Conservation (phyloP, 2,888 invertebrate species). For the Camptogramma bilineatum region DNA sequence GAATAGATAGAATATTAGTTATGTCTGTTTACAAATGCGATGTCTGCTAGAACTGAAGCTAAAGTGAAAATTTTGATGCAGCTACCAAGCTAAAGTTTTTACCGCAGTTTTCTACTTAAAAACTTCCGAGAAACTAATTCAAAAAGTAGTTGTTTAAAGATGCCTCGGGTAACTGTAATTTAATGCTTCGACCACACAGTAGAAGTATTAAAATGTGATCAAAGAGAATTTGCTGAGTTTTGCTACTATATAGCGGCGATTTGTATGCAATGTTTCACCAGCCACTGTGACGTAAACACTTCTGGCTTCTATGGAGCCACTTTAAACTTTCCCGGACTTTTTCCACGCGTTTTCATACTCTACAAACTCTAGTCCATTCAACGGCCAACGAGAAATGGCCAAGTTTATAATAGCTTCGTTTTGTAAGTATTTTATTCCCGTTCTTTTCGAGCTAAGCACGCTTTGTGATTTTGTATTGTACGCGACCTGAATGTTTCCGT, state of each 20-base stretch:
- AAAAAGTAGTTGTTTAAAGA: constrained; percentile 62
- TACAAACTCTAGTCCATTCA: constrained; percentile 48
- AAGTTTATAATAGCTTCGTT: constrained; percentile 50
- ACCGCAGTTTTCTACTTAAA: constrained; percentile 31
- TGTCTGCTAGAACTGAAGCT: constrained; percentile 4
- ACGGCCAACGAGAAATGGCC: constrained; percentile 48
- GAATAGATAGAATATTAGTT: background rate
- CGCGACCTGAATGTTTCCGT: constrained; percentile 21
- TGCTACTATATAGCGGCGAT: constrained; percentile 56
- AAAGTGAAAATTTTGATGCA: constrained; percentile 42
- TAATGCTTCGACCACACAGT: constrained; percentile 57
- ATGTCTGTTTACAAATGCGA: constrained; percentile 7
- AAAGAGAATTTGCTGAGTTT: constrained; percentile 70
- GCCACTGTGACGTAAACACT: constrained; percentile 56
- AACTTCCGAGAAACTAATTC: constrained; percentile 53
- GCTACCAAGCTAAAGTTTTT: constrained; percentile 28
- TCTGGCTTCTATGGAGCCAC: constrained; percentile 53
- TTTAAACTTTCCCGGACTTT: constrained; percentile 60
- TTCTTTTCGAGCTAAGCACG: constrained; percentile 31
- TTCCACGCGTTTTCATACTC: constrained; percentile 54
- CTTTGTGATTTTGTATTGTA: constrained; percentile 29
- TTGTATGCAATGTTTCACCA: constrained; percentile 65
- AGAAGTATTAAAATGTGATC: constrained; percentile 67
- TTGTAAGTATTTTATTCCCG: constrained; percentile 39
- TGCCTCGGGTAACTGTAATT: constrained; percentile 59